Conservation (phyloP, 1,140 invertebrate genomes). For the Sycobia sp. region DNA sequence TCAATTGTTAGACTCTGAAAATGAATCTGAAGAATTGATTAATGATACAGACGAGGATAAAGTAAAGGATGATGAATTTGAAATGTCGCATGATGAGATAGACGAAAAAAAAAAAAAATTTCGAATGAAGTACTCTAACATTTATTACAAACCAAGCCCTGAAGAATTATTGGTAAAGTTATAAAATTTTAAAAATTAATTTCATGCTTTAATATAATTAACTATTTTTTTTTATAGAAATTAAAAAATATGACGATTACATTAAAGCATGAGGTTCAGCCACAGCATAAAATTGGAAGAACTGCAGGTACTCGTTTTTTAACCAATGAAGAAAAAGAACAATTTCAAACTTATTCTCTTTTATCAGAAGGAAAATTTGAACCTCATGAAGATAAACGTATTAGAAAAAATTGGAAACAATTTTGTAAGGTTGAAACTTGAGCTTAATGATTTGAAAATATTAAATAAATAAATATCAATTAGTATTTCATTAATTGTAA, state of each 20-base stretch:
- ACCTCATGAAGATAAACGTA: constrained; percentile 41
- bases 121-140: neutral
- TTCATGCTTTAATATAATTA: neutral
- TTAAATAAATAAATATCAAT: no score
- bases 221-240: constrained; percentile 20
- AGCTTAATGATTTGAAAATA: no score
- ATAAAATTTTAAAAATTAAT: neutral
- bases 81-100: neutral
- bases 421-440: constrained; percentile 48
- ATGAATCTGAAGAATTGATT: no score
- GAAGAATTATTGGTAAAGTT: constrained; percentile 14
- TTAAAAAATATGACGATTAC: constrained; percentile 32
- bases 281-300: constrained; percentile 47
- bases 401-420: constrained; percentile 46
- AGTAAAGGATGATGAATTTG: neutral
- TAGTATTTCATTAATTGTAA: no score
- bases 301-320: constrained; percentile 39
- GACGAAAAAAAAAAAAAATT: neutral
- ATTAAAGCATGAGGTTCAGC: constrained; percentile 36
- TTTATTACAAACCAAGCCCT: neutral
- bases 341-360: constrained; percentile 35
- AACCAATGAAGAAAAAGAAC: constrained; percentile 29
- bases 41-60: neutral
- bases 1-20: no score
- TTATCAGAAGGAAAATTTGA: constrained; percentile 40